Evolutionary conservation across 2,113 vertebrate species (phyloP), one percentile per base, ranked within the genome.

Genomic region (Nothobranchius furzeri): DNA sequence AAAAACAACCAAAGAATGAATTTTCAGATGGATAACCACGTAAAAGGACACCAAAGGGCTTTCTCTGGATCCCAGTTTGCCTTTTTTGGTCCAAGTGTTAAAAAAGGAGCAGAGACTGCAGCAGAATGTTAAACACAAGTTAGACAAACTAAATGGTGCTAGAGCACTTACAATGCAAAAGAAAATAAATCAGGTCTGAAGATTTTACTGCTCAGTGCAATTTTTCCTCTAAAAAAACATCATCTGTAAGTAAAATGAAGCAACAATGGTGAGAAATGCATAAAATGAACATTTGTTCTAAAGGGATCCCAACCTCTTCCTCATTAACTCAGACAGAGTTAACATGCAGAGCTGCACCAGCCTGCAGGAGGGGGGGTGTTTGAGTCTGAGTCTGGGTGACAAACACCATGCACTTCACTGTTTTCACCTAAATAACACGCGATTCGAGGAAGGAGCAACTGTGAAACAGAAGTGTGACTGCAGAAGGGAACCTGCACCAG

Each of bases 171-270:
- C 25, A 48, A 3, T 68, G 48, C 60, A 48, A n/a, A 50, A 36
- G 17, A 54, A 80, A 65, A 47, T 73, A 71, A 85, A 81, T 63
- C 37, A 59, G 30, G 12, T 73, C 73, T 75, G 78, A 70, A 80
- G 65, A 86, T n/a, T 51, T 69, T 78, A 87, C 12, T 78, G 60
- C 73, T 85, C 77, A 88, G 85, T 85, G 86, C 81, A 81, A 48
- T 76, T 49, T 43, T 76, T 70, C 73, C 30, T 30, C 60, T 55
- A 54, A 42, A 73, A 63, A 66, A 67, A 63, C 13, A 63, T 68
- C 56, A 60, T 68, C 57, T 8, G 12, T 64, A 60, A 60, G 59
- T 50, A 71, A 77, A 77, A 51, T 55, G 64, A 56, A 53, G 68
- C 42, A n/a, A 64, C 42, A 60, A 53, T 24, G 46, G n/a, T 20